phyloP scores from a whole-genome alignment of 2,113 vertebrate species.

The Scatophagus argus region DNA sequence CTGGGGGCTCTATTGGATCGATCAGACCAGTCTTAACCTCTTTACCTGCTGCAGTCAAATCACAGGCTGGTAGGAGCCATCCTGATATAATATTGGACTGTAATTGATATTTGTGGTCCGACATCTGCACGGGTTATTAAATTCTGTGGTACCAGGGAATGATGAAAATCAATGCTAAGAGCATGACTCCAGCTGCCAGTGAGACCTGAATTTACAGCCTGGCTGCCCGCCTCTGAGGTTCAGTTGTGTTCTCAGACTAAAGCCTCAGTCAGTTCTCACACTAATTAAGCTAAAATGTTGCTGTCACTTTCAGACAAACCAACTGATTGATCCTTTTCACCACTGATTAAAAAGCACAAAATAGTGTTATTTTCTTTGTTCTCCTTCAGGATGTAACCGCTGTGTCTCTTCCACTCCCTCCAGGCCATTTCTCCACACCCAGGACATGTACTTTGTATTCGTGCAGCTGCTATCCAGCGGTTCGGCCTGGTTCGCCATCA shows the following conservation, averaged over 20 bases:
- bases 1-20: background rate
- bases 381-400: background rate
- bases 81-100: slow-evolving; percentile 11
- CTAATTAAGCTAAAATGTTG: background rate
- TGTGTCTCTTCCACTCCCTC: background rate
- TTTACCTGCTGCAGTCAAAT: slow-evolving; percentile 3
- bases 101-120: slow-evolving; percentile 36
- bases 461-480: slow-evolving; percentile 96
- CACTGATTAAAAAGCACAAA: background rate
- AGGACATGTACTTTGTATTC: slow-evolving; percentile 99
- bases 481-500: slow-evolving; percentile 97
- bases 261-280: background rate
- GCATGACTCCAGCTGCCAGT: slow-evolving; percentile 2
- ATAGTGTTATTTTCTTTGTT: background rate
- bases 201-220: slow-evolving; percentile 8
- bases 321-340: background rate
- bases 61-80: slow-evolving; percentile 31
- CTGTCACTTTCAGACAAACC: background rate
- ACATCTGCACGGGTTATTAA: slow-evolving; percentile 27
- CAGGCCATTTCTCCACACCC: slow-evolving; percentile 97
- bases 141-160: slow-evolving; percentile 1
- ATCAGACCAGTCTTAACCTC: slow-evolving; percentile 17
- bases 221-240: background rate
- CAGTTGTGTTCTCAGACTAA: background rate
- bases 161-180: slow-evolving; percentile 24